Evolutionary conservation across 2,888 invertebrate species (phyloP).

Genomic region (Ommatoiulus sabulosus): DNA sequence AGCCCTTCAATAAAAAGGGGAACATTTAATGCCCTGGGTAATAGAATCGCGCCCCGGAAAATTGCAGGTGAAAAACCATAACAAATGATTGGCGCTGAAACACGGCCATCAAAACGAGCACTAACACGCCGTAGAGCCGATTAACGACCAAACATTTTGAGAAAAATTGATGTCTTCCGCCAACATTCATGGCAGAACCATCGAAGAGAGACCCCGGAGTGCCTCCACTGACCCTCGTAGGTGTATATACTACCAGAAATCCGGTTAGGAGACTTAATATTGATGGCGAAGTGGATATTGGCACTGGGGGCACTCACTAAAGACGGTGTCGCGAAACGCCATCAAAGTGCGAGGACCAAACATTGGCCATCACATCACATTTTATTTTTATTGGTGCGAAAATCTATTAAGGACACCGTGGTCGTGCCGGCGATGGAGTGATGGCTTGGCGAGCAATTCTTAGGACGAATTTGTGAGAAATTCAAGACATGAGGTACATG

Average conservation of each 20-base stretch:
- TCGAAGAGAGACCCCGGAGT: constrained; percentile 23
- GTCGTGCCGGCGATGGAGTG: neutral
- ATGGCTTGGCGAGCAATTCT: neutral
- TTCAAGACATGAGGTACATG: neutral
- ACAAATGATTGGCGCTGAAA: constrained; percentile 24
- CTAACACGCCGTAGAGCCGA: constrained; percentile 15
- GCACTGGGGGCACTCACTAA: constrained; percentile 24
- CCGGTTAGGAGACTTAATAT: constrained; percentile 23
- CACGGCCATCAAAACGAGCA: constrained; percentile 26
- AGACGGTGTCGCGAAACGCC: neutral
- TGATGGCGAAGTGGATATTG: constrained; percentile 36
- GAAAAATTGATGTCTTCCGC: constrained; percentile 36
- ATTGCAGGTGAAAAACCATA: constrained; percentile 43
- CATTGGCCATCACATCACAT: neutral
- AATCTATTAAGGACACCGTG: neutral
- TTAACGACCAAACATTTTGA: constrained; percentile 26
- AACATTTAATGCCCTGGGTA: neutral
- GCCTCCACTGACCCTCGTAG: neutral
- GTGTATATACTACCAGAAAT: neutral
- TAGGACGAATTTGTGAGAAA: neutral
- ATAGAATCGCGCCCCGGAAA: constrained; percentile 34
- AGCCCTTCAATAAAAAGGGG: neutral
- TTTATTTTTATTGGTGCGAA: neutral
- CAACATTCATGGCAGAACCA: constrained; percentile 40
- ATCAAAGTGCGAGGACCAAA: constrained; percentile 12